Conservation (phyloP, 2,797 vertebrate genomes). For the Pipistrellus pygmaeus region DNA sequence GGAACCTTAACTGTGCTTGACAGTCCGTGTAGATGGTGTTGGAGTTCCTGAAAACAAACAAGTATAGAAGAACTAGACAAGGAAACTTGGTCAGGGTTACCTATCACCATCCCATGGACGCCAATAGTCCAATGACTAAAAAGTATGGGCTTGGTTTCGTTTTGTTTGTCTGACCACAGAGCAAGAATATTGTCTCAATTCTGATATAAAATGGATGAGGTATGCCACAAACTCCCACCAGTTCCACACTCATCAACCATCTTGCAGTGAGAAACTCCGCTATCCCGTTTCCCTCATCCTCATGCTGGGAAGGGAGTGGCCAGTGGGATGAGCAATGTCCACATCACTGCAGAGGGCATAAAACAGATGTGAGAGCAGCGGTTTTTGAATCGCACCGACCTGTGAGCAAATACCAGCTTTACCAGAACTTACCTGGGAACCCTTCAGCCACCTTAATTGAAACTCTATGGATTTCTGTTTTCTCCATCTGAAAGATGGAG, state of each 20-base stretch:
- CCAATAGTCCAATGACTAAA: neutral
- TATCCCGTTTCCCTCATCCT: neutral
- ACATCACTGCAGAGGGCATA: too few relatives aligned
- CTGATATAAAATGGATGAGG: neutral
- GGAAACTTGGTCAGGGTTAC: neutral
- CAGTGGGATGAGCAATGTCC: neutral
- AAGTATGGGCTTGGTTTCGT: neutral
- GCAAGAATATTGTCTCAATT: neutral
- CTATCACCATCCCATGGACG: neutral
- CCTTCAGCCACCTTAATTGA: neutral
- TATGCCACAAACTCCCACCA: neutral
- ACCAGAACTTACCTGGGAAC: neutral
- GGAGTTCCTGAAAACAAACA: neutral
- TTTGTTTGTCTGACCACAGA: neutral
- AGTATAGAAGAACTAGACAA: neutral
- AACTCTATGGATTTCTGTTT: conserved; percentile 13
- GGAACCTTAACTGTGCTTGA: neutral
- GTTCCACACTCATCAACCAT: neutral
- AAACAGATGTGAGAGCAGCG: neutral
- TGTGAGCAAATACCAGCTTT: neutral
- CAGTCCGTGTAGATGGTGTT: neutral
- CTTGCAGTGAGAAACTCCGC: neutral
- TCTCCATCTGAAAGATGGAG: neutral
- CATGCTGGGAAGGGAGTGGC: neutral
- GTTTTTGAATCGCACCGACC: neutral